Percentiles rank a stretch among this genome's conserved stretches.
Evolutionary conservation across 1,140 invertebrate genomes (phyloP).

Genomic region (Sinella curviseta): DNA sequence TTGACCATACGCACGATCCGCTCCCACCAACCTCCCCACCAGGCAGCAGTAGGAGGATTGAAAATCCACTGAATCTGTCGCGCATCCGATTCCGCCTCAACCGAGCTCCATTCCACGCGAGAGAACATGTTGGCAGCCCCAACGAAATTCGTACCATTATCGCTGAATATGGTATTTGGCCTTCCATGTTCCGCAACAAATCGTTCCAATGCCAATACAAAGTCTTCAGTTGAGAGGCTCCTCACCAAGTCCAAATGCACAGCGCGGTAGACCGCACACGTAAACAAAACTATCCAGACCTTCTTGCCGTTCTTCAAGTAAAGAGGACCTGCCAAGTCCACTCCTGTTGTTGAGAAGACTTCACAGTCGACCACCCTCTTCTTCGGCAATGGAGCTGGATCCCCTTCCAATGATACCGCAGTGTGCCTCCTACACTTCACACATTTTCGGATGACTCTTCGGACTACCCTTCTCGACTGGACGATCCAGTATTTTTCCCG

Average conservation of each 20-base stretch:
- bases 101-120: background rate
- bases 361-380: slow-evolving; percentile 48
- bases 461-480: background rate
- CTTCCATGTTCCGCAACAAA: background rate
- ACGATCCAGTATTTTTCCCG: slow-evolving; percentile 6
- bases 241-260: background rate
- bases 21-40: background rate
- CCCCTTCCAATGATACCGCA: background rate
- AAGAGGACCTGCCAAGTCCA: slow-evolving; percentile 53
- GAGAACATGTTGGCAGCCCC: background rate
- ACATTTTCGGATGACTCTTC: slow-evolving; percentile 5
- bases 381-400: slow-evolving; percentile 41
- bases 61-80: background rate
- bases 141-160: slow-evolving; percentile 5
- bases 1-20: too few relatives aligned
- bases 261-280: background rate
- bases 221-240: background rate
- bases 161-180: background rate
- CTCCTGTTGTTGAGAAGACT: slow-evolving; percentile 22
- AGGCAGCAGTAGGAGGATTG: background rate
- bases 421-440: background rate
- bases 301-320: slow-evolving; percentile 47
- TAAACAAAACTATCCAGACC: background rate
- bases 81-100: background rate
- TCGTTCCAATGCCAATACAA: background rate